These are phyloP conservation scores for Acrobeloides nanus DNA, from an alignment of 2,888 invertebrate species.

Conservation along the genomic window DNA sequence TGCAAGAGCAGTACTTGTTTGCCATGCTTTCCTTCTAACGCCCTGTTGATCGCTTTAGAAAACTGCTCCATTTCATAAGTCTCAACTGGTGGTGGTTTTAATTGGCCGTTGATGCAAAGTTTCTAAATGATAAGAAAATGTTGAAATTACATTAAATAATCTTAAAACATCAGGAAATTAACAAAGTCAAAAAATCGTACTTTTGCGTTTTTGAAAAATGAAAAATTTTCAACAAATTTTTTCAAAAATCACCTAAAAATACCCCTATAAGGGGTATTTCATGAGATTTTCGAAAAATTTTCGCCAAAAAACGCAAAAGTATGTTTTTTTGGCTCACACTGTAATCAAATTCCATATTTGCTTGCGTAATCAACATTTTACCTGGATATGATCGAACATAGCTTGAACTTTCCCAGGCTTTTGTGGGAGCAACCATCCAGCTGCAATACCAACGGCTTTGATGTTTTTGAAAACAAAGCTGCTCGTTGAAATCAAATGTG, in stretches of 20 bases:
- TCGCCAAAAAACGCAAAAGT: no score
- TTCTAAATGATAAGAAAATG: constrained; percentile 14
- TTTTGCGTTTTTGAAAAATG: background rate
- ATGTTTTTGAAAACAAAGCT: constrained; percentile 21
- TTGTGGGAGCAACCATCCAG: constrained; percentile 14
- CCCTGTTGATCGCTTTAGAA: constrained; percentile 8
- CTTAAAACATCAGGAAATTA: no score
- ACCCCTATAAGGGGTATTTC: no score
- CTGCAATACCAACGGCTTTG: constrained; percentile 16
- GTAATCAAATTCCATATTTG: no score
- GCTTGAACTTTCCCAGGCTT: constrained; percentile 10
- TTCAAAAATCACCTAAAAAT: no score
- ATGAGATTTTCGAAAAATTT: no score
- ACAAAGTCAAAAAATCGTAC: no score
- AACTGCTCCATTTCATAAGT: constrained; percentile 16
- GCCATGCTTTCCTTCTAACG: constrained; percentile 11
- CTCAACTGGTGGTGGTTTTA: constrained; percentile 21
- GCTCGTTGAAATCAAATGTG: constrained; percentile 17
- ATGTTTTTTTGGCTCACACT: no score
- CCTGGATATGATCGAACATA: constrained; percentile 20
- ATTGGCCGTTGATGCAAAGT: constrained; percentile 14
- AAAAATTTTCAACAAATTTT: no score
- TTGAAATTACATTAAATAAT: no score
- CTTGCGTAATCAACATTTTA: constrained; percentile 3
- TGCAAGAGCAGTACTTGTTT: constrained; percentile 22